These are phyloP conservation scores for Dryobota labecula DNA, from an alignment of 2,888 invertebrate genomes.

Conservation along the genomic window DNA sequence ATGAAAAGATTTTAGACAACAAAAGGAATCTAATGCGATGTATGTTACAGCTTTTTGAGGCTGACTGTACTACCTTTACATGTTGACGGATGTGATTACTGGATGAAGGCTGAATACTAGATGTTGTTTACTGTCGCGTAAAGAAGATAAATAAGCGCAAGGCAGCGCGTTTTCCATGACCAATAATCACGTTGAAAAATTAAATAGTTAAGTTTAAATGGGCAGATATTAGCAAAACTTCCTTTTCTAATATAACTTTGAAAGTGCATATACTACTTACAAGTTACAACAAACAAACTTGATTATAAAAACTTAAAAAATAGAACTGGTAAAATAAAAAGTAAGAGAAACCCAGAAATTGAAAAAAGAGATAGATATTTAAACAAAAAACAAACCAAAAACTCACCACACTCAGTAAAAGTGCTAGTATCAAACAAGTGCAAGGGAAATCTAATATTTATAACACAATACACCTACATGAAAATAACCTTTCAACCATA, in stretches of 20 bases:
- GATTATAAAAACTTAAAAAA: not conserved
- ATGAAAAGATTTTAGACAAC: not conserved
- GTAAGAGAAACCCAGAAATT: not conserved
- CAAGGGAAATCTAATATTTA: slow-evolving; percentile 17
- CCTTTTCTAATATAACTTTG: not conserved
- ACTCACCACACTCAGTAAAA: slow-evolving; percentile 28
- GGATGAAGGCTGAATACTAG: not conserved
- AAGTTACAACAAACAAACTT: not conserved
- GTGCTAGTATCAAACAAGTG: slow-evolving; percentile 54
- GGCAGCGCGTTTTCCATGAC: not conserved
- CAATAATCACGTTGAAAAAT: not conserved
- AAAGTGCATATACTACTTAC: not conserved
- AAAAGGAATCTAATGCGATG: not conserved
- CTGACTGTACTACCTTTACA: not conserved
- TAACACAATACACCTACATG: not conserved
- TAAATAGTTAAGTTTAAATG: not conserved
- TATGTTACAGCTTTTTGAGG: not conserved
- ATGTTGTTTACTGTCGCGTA: not conserved
- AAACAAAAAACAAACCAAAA: slow-evolving; percentile 14
- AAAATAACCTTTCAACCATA: slow-evolving; percentile 11
- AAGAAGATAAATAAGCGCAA: not conserved
- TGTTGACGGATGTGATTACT: not conserved
- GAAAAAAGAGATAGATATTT: slow-evolving; percentile 34
- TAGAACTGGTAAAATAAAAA: not conserved
- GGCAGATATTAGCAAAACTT: not conserved